Percentiles rank a stretch among this genome's conserved stretches.
Conservation (phyloP, 2,113 vertebrate species). For the Brienomyrus brachyistius region DNA sequence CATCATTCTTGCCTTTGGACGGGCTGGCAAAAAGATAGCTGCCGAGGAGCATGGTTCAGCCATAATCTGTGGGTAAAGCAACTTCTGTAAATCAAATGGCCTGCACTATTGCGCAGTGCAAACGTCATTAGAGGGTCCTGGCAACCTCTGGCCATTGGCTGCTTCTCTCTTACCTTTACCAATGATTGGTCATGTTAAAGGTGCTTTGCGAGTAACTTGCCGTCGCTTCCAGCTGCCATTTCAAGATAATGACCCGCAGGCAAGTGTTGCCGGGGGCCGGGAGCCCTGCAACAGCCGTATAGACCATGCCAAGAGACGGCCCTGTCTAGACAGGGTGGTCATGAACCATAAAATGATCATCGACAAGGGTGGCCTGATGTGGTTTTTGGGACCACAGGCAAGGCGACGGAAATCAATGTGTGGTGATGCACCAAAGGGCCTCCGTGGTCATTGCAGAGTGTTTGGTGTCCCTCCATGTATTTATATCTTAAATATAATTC, state of each 20-base stretch:
- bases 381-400: neutral
- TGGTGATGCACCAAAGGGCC: neutral
- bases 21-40: neutral
- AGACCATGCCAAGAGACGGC: neutral
- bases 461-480: neutral
- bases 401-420: neutral
- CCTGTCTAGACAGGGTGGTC: slow-evolving; percentile 31
- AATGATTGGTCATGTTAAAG: neutral
- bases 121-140: neutral
- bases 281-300: slow-evolving; percentile 39
- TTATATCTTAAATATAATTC: neutral
- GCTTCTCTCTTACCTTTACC: neutral
- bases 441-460: neutral
- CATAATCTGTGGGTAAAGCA: neutral
- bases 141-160: neutral
- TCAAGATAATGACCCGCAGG: slow-evolving; percentile 26
- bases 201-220: slow-evolving; percentile 41
- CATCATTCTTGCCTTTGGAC: neutral
- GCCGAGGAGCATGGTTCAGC: neutral
- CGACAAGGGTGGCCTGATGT: slow-evolving; percentile 1
- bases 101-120: neutral
- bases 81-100: neutral
- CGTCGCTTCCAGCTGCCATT: neutral
- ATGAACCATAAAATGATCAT: slow-evolving; percentile 56
- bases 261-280: slow-evolving; percentile 23